Evolutionary conservation across 2,888 invertebrate species (phyloP).

Genomic region (Epinotia ramella): DNA sequence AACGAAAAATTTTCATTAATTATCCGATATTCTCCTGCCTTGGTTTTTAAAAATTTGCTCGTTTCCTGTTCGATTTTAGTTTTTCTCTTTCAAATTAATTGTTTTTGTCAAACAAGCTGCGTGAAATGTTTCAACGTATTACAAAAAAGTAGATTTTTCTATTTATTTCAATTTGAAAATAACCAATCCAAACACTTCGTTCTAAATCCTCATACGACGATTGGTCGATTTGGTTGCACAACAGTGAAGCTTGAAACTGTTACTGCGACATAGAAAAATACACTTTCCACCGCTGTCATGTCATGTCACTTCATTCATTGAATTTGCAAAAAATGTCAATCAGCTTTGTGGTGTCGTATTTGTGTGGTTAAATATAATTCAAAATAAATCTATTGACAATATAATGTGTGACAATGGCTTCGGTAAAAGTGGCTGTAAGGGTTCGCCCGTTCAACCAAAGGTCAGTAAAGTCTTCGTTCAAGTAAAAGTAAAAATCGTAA

Average conservation of each 20-base stretch:
- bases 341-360: conserved; percentile 71
- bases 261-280: conserved; percentile 21
- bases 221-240: conserved; percentile 22
- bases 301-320: conserved; percentile 54
- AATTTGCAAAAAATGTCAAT: conserved; percentile 66
- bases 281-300: conserved; percentile 33
- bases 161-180: background rate
- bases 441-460: conserved; percentile 96
- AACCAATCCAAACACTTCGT: background rate
- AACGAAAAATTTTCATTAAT: too few relatives aligned
- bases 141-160: conserved; percentile 9
- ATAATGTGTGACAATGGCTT: conserved; percentile 91
- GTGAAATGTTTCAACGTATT: background rate
- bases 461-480: conserved; percentile 75
- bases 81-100: background rate
- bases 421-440: conserved; percentile 96
- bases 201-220: conserved; percentile 11
- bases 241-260: conserved; percentile 8
- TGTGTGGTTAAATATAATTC: conserved; percentile 72
- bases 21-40: too few relatives aligned
- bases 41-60: background rate
- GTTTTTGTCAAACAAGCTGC: background rate
- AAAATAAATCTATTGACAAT: conserved; percentile 67
- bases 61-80: background rate
- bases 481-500: conserved; percentile 46